Percentiles rank a stretch among this genome's conserved stretches.
Conservation (phyloP, 1,140 invertebrate genomes). For the Nasonia vitripennis region DNA sequence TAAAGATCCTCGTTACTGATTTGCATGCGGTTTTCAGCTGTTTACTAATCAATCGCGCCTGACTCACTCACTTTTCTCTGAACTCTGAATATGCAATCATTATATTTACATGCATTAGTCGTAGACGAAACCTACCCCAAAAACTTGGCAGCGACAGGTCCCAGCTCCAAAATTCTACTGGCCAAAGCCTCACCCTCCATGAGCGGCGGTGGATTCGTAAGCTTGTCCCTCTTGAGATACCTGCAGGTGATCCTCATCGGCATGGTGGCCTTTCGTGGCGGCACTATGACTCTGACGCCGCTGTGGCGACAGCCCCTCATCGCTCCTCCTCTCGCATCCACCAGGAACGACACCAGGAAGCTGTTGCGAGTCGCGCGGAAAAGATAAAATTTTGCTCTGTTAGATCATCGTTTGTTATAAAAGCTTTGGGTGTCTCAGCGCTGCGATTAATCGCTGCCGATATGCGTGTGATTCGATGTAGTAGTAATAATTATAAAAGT, state of each 20-base stretch:
- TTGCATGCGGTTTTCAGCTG: background rate
- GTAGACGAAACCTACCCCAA: constrained; percentile 82
- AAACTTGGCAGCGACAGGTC: constrained; percentile 96
- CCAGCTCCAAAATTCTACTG: constrained; percentile 93
- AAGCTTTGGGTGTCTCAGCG: background rate
- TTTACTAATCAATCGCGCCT: background rate
- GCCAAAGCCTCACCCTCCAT: constrained; percentile 97
- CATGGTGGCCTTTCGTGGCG: constrained; percentile 92
- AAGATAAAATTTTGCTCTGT: background rate
- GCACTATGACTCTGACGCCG: constrained; percentile 95
- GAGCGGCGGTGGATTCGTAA: constrained; percentile 90
- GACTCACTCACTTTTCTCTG: background rate
- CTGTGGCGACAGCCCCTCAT: constrained; percentile 97
- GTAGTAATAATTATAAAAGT: background rate
- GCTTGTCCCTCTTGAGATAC: constrained; percentile 87
- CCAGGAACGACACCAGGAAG: constrained; percentile 98
- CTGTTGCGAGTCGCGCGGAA: constrained; percentile 74
- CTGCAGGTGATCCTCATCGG: constrained; percentile 96
- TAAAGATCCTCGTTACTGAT: background rate
- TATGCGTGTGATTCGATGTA: too few relatives aligned
- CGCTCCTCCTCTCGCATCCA: constrained; percentile 96
- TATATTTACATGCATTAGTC: background rate
- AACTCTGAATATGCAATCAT: background rate
- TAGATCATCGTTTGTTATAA: background rate
- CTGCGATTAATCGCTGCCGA: background rate